Conservation (phyloP, 2,888 invertebrate genomes). For the Phyllotreta striolata region DNA sequence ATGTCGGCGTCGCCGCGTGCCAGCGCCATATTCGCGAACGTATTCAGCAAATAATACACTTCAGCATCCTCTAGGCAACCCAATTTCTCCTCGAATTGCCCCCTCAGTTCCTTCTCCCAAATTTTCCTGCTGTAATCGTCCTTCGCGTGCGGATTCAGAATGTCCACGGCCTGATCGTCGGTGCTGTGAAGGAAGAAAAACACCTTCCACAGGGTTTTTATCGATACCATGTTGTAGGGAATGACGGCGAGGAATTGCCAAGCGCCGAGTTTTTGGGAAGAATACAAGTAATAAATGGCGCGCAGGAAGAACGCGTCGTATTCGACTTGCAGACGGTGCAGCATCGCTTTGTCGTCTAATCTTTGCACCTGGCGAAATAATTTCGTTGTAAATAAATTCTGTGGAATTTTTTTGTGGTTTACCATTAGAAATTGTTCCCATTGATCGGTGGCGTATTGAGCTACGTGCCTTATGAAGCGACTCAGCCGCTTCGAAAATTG, state of each 20-base stretch:
- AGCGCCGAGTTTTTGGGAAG: slow-evolving; percentile 75
- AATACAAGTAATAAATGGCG: slow-evolving; percentile 74
- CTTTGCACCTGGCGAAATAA: slow-evolving; percentile 49
- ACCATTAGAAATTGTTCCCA: slow-evolving; percentile 65
- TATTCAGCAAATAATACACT: slow-evolving; percentile 78
- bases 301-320: slow-evolving; percentile 77
- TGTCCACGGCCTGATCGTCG: slow-evolving; percentile 59
- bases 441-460: slow-evolving; percentile 78
- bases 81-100: slow-evolving; percentile 71
- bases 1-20: slow-evolving; percentile 68
- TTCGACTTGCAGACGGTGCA: slow-evolving; percentile 72
- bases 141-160: slow-evolving; percentile 50
- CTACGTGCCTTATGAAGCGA: slow-evolving; percentile 72
- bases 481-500: slow-evolving; percentile 76
- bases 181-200: slow-evolving; percentile 70
- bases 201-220: slow-evolving; percentile 70
- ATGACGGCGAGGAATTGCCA: slow-evolving; percentile 84
- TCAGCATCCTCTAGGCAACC: slow-evolving; percentile 73
- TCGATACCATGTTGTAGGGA: slow-evolving; percentile 70
- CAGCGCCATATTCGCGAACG: slow-evolving; percentile 82
- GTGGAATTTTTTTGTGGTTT: neutral
- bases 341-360: slow-evolving; percentile 61
- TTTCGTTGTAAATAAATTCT: neutral
- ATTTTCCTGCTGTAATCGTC: slow-evolving; percentile 63
- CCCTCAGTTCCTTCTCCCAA: slow-evolving; percentile 62